Percentiles rank a stretch among this genome's conserved stretches.
phyloP scores from a whole-genome alignment of 2,113 vertebrate genomes.

The Microtus ochrogaster region DNA sequence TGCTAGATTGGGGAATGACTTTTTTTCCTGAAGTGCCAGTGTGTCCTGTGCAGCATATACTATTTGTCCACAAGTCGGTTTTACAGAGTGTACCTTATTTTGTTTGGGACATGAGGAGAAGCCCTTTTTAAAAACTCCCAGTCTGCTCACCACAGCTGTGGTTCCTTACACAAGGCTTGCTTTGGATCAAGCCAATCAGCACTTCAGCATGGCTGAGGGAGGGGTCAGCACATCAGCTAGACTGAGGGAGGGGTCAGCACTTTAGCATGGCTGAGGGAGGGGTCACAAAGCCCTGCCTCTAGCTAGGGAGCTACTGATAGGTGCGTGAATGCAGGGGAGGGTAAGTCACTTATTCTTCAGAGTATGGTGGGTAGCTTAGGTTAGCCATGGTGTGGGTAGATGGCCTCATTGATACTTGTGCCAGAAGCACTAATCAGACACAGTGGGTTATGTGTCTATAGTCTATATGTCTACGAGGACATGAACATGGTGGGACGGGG shows the following conservation, averaged over 20 bases:
- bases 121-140: not conserved
- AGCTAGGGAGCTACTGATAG: not conserved
- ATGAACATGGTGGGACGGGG: too few relatives aligned
- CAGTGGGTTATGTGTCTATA: not conserved
- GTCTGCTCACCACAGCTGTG: not conserved
- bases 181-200: too few relatives aligned
- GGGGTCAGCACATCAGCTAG: too few relatives aligned
- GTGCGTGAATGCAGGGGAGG: not conserved
- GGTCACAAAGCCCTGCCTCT: too few relatives aligned
- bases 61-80: not conserved
- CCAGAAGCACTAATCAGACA: not conserved
- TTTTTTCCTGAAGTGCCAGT: not conserved
- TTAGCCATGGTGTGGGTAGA: not conserved
- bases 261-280: not conserved
- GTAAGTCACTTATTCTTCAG: not conserved
- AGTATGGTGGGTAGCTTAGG: not conserved
- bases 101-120: not conserved
- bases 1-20: constrained; percentile 6
- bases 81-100: not conserved
- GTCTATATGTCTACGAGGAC: not conserved
- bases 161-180: not conserved
- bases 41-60: not conserved
- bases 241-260: too few relatives aligned
- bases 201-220: not conserved
- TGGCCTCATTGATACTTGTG: not conserved